Base-by-base conservation (phyloP, 2,113 vertebrate genomes). In the Thomomys bottae region DNA sequence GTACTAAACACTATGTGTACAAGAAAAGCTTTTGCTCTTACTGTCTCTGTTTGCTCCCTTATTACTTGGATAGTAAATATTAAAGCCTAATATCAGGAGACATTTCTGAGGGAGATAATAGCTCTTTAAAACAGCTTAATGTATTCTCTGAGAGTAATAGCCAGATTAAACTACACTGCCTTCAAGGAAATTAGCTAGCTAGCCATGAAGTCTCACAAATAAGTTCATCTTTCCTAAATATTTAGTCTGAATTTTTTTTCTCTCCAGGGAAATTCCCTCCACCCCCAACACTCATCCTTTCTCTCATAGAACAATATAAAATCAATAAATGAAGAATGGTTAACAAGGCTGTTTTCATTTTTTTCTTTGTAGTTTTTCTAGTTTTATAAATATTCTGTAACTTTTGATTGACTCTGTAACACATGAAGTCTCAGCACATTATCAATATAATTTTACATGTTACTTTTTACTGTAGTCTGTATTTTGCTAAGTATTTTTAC, bases 91-190 rank as follows among this genome's bases (percentile, higher is more conserved):
- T 85, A 34, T 34, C 11, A 72, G 66, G 21, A 77, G 40, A 81
- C 32, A 6, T 77, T 72, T 9, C 26, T 7, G 2, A 75, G 34
- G 40, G 63, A 85, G 38, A 94, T 89, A 83, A 79, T 8, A 88
- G 67, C 24, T 89, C 70, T 90, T 86, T 91, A 80, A 90, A 91
- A 88, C 24, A 88, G 68, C n/a, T 72, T 77, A 73, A 86, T 84
- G 30, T 91, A 49, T 45, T 89, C 71, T 91, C 89, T 38, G 78
- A 94, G 84, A 78, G 14, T 63, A 77, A n/a, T 64, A 84, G 91
- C 64, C 61, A 1, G n/a, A 92, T 89, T 92, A 89, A 88, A 36
- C 23, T 63, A 32, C 12, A 73, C 9, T 26, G 70, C 49, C 82
- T 84, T 71, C 2, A 0, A 90, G 70, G 28, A 40, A 86, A 42